Conservation (phyloP, 2,113 vertebrate genomes). For the Microtus ochrogaster region DNA sequence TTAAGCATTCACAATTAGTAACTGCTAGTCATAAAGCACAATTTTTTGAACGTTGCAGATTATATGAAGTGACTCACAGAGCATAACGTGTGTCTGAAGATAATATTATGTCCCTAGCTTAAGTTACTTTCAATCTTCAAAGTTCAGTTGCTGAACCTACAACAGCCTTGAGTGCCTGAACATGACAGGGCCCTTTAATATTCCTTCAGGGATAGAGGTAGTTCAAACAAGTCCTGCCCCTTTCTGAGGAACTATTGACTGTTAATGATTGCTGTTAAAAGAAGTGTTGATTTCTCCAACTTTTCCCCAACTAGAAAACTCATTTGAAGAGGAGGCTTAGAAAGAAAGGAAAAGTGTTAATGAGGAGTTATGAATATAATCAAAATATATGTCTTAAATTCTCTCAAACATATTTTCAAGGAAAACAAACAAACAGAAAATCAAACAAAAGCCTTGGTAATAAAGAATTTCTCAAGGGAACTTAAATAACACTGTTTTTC, state of each 20-base stretch:
- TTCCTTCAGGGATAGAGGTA: neutral
- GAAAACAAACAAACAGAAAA: neutral
- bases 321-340: neutral
- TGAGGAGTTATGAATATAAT: too few species aligned
- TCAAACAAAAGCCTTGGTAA: neutral
- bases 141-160: neutral
- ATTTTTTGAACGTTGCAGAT: slow-evolving; percentile 43
- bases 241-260: neutral
- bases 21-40: slow-evolving; percentile 30
- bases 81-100: slow-evolving; percentile 52
- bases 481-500: neutral
- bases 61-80: slow-evolving; percentile 66
- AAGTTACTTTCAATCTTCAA: slow-evolving; percentile 19
- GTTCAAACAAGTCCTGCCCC: neutral
- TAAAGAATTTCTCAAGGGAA: slow-evolving; percentile 1
- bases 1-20: neutral
- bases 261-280: neutral
- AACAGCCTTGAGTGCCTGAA: neutral
- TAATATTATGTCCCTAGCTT: neutral
- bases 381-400: neutral
- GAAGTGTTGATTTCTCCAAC: too few species aligned
- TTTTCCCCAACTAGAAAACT: neutral
- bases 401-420: too few species aligned
- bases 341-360: neutral
- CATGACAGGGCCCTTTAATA: neutral